Evolutionary conservation across 2,888 invertebrate genomes (phyloP).

Genomic region (Craniophora ligustri): DNA sequence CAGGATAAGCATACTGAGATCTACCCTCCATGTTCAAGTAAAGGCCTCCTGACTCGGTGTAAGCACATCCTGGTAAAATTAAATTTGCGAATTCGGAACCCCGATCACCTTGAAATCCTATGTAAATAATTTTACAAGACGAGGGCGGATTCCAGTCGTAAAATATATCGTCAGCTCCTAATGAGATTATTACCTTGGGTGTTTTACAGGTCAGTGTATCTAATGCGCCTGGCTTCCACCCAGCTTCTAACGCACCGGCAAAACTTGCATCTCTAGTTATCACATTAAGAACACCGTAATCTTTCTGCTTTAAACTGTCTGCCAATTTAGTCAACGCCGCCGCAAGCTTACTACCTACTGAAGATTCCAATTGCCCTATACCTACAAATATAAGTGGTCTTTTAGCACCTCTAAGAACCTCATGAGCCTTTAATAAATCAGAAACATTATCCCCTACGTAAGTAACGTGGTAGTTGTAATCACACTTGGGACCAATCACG

Average conservation of each 20-base stretch:
- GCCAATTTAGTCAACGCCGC: constrained; percentile 53
- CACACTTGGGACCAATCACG: constrained; percentile 95
- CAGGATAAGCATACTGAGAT: constrained; percentile 95
- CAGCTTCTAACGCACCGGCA: constrained; percentile 98
- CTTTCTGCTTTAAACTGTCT: constrained; percentile 27
- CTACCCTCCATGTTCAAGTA: constrained; percentile 99
- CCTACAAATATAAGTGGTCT: constrained; percentile 79
- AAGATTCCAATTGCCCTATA: constrained; percentile 64
- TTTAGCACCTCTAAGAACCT: constrained; percentile 62
- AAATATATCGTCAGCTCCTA: constrained; percentile 97
- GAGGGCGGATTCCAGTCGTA: constrained; percentile 93
- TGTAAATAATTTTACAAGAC: constrained; percentile 94
- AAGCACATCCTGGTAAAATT: constrained; percentile 98
- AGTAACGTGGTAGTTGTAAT: constrained; percentile 92
- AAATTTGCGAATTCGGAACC: constrained; percentile 97
- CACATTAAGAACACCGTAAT: constrained; percentile 92
- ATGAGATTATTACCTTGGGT: constrained; percentile 94
- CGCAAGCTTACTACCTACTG: constrained; percentile 61
- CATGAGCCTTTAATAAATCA: constrained; percentile 52
- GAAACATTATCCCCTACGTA: constrained; percentile 65
- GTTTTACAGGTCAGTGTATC: constrained; percentile 87
- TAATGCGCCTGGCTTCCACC: constrained; percentile 93
- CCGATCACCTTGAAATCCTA: constrained; percentile 97
- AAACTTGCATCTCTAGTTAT: constrained; percentile 97
- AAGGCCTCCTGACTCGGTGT: constrained; percentile 98